Conservation (phyloP, 2,113 vertebrate species). For the Isurus oxyrinchus region DNA sequence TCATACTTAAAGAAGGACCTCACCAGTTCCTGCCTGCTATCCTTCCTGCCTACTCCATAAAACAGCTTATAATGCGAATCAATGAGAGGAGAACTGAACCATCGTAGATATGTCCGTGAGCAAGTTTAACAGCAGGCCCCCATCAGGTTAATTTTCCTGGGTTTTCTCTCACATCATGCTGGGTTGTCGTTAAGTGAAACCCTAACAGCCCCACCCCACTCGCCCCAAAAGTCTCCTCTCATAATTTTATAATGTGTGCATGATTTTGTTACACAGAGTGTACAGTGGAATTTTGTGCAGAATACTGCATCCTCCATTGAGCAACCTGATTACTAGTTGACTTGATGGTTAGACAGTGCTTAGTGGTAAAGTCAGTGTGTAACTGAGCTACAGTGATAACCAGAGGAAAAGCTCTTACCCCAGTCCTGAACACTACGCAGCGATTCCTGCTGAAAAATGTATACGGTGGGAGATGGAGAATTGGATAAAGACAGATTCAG, state of each 20-base stretch:
- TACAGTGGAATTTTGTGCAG: neutral
- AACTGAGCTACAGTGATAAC: neutral
- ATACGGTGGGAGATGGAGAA: neutral
- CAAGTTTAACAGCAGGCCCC: neutral
- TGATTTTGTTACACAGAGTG: neutral
- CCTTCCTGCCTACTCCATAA: neutral
- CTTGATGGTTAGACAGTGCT: neutral
- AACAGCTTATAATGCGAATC: neutral
- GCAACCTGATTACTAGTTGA: neutral
- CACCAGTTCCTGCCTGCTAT: neutral
- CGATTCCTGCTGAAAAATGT: neutral
- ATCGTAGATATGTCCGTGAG: too few relatives aligned
- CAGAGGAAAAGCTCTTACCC: neutral
- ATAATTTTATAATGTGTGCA: neutral
- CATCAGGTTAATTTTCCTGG: neutral
- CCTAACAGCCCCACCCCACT: neutral
- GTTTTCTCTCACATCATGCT: neutral
- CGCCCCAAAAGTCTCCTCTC: neutral
- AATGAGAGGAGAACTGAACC: neutral
- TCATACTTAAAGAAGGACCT: neutral
- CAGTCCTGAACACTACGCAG: neutral
- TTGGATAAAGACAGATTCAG: neutral
- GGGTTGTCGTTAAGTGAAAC: neutral
- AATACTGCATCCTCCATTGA: neutral
- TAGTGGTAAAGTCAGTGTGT: neutral